Conservation (phyloP, 2,888 invertebrate genomes). For the Peribatodes rhomboidaria region DNA sequence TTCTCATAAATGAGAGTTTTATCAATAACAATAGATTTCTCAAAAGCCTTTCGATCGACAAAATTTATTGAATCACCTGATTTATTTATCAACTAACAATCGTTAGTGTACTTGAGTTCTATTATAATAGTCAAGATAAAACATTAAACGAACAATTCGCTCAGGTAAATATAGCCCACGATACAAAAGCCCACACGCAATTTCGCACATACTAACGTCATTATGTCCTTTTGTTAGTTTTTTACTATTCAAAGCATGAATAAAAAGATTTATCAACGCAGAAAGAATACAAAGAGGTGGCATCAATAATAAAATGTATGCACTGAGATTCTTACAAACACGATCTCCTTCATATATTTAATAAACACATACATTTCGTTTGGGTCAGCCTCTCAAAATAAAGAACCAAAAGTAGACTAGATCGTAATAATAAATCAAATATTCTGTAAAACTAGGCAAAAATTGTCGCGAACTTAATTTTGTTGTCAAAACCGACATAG, state of each 20-base stretch:
- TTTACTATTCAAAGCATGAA: slow-evolving; percentile 14
- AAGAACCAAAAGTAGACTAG: too few species aligned
- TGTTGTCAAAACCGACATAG: too few species aligned
- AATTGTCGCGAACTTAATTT: too few species aligned
- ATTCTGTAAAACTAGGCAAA: too few species aligned
- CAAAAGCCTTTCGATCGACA: neutral
- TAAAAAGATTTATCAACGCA: slow-evolving; percentile 9
- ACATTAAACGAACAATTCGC: slow-evolving; percentile 8
- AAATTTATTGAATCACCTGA: neutral
- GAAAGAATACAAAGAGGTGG: neutral
- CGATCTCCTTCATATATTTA: too few species aligned
- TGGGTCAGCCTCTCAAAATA: too few species aligned
- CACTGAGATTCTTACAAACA: neutral
- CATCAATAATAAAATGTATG: neutral
- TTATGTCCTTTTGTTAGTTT: slow-evolving; percentile 27
- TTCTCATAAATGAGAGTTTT: too few species aligned
- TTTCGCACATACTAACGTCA: slow-evolving; percentile 2
- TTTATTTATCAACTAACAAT: neutral
- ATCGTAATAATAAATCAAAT: too few species aligned
- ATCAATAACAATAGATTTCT: too few species aligned
- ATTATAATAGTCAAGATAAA: neutral
- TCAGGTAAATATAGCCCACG: slow-evolving; percentile 8
- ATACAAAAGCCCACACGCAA: slow-evolving; percentile 17
- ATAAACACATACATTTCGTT: too few species aligned
- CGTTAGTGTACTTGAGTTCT: neutral